A percentile compares a stretch with the other conserved stretches of the same genome.
Evolutionary conservation across 2,888 invertebrate species (phyloP).

Genomic region (Oscheius sp.): DNA sequence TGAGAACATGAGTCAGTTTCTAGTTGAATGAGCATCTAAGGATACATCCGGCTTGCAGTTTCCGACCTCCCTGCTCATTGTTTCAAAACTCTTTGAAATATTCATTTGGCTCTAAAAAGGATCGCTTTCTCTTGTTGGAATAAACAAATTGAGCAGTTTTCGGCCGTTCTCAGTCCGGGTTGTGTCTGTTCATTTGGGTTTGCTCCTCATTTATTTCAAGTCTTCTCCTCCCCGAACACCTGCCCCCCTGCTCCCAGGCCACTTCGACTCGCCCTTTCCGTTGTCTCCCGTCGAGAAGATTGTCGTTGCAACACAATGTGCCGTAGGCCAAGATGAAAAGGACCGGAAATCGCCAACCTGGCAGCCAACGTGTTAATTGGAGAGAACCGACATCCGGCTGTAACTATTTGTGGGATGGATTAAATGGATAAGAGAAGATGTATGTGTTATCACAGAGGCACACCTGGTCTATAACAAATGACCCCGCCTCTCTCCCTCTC

Average conservation of each 20-base stretch:
- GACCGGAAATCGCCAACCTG: constrained; percentile 11
- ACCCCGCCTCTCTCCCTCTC: constrained; percentile 14
- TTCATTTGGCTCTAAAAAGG: too few species aligned
- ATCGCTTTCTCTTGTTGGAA: too few species aligned
- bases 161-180: too few species aligned
- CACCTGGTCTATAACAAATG: constrained; percentile 33
- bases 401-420: background rate
- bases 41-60: too few species aligned
- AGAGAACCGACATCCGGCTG: background rate
- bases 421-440: constrained; percentile 1
- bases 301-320: background rate
- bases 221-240: constrained; percentile 2
- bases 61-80: too few species aligned
- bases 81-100: too few species aligned
- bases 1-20: too few species aligned
- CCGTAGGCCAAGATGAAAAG: background rate
- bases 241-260: background rate
- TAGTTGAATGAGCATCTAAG: too few species aligned
- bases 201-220: constrained; percentile 4
- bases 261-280: background rate
- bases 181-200: too few species aligned
- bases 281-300: constrained; percentile 5
- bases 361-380: background rate
- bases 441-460: constrained; percentile 26
- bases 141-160: too few species aligned